Evolutionary conservation across 2,797 vertebrate genomes (phyloP).

Genomic region (Muscicapa comitata): DNA sequence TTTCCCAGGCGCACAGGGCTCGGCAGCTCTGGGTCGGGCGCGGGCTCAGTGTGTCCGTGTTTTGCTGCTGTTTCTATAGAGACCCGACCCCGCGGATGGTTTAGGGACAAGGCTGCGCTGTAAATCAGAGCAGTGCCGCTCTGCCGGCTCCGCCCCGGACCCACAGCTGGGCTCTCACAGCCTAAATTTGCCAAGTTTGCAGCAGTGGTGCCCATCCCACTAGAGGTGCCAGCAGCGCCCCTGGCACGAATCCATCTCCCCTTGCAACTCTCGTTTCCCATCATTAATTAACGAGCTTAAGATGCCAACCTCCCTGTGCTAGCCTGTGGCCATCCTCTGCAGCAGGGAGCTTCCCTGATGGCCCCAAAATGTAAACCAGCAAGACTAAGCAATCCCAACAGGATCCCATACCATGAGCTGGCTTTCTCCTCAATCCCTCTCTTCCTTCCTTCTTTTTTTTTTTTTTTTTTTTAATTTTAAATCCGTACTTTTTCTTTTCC

Average conservation of each 20-base stretch:
- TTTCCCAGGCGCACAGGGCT: neutral
- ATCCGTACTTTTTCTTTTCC: neutral
- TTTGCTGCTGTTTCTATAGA: neutral
- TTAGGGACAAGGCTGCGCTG: neutral
- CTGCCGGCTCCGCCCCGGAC: neutral
- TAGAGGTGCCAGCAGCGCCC: neutral
- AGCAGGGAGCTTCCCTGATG: neutral
- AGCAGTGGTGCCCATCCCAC: neutral
- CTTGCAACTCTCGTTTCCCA: neutral
- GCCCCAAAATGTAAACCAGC: rapidly evolving
- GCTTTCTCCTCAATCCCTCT: rapidly evolving
- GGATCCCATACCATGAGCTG: too few relatives aligned
- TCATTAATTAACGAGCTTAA: neutral
- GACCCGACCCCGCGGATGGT: neutral
- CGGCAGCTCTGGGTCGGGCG: rapidly evolving
- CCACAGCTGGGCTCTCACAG: rapidly evolving
- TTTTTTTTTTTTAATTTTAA: rapidly evolving
- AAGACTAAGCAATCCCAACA: neutral
- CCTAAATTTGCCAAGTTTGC: neutral
- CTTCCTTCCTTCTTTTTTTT: rapidly evolving
- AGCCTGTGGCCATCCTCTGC: neutral
- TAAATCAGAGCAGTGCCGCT: neutral
- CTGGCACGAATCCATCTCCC: neutral
- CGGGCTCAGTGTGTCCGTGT: neutral
- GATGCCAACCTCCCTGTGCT: neutral